Percentiles rank a stretch among this genome's conserved stretches.
These are phyloP conservation scores for Odontamblyopus rebecca DNA, from an alignment of 2,797 vertebrate species.

Conservation along the genomic window DNA sequence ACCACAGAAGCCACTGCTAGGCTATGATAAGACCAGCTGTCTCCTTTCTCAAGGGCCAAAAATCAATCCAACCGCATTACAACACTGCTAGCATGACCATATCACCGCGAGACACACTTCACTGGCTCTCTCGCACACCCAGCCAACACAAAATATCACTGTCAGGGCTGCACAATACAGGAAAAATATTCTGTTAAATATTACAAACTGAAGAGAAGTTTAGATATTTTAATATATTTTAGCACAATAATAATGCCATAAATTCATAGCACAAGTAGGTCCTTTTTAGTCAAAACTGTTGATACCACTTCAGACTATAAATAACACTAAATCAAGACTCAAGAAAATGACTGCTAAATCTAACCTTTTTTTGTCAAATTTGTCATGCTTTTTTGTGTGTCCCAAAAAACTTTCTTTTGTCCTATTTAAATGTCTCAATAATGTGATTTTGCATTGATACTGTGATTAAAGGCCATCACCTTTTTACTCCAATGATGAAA, in stretches of 20 bases:
- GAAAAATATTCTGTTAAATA: too few relatives aligned
- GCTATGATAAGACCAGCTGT: constrained; percentile 54
- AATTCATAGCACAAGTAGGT: neutral
- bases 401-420: constrained; percentile 27
- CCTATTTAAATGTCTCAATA: constrained; percentile 23
- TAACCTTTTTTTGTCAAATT: neutral
- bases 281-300: neutral
- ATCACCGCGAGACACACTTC: constrained; percentile 29
- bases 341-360: neutral
- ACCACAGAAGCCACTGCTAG: constrained; percentile 55
- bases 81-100: constrained; percentile 23
- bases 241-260: neutral
- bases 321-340: neutral
- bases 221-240: neutral
- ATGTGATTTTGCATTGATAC: constrained; percentile 58
- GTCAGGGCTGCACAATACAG: constrained; percentile 5
- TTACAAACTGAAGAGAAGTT: too few relatives aligned
- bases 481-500: constrained; percentile 31
- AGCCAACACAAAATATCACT: constrained; percentile 14
- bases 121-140: constrained; percentile 11
- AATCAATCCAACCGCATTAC: constrained; percentile 57
- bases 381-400: constrained; percentile 10
- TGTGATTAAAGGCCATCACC: constrained; percentile 55
- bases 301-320: neutral
- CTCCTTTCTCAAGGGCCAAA: constrained; percentile 54